Percentiles rank a stretch among this genome's conserved stretches.
Evolutionary conservation across 2,797 vertebrate genomes (phyloP).

Genomic region (Catharus ustulatus): DNA sequence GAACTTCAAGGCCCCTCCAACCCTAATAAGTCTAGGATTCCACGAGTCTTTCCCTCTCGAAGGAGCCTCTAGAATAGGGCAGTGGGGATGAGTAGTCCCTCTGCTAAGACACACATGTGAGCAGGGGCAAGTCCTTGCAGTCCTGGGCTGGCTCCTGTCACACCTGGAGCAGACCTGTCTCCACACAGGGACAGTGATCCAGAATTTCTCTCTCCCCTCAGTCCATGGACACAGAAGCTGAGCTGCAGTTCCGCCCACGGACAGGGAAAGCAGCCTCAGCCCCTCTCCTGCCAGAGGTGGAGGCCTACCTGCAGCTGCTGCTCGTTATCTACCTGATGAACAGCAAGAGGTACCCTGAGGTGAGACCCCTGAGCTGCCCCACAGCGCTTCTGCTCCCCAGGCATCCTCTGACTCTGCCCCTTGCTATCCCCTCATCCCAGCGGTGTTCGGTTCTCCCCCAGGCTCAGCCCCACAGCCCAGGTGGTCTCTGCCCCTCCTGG

Average conservation of each 20-base stretch:
- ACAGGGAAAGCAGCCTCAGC: slow-evolving; percentile 87
- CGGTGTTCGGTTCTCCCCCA: accelerated
- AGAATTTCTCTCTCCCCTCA: slow-evolving; percentile 44
- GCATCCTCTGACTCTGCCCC: neutral
- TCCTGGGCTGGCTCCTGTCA: neutral
- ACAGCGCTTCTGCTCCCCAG: accelerated
- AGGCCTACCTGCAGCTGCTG: slow-evolving; percentile 93
- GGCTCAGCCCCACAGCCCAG: neutral
- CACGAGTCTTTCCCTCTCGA: neutral
- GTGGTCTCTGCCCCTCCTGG: neutral
- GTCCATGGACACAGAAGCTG: slow-evolving; percentile 93
- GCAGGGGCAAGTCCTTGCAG: neutral
- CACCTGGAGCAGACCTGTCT: neutral
- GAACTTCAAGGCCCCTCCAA: neutral
- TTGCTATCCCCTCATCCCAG: accelerated
- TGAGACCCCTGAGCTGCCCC: slow-evolving; percentile 24
- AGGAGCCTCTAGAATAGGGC: neutral
- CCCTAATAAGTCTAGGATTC: neutral
- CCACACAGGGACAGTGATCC: neutral
- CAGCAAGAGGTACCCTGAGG: slow-evolving; percentile 90
- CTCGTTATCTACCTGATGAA: slow-evolving; percentile 92
- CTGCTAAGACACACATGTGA: accelerated
- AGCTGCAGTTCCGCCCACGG: slow-evolving; percentile 90
- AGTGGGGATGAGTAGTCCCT: accelerated
- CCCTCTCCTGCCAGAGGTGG: slow-evolving; percentile 92